Base-by-base conservation (phyloP, 2,888 invertebrate species). In the Teleiodes luculella region DNA sequence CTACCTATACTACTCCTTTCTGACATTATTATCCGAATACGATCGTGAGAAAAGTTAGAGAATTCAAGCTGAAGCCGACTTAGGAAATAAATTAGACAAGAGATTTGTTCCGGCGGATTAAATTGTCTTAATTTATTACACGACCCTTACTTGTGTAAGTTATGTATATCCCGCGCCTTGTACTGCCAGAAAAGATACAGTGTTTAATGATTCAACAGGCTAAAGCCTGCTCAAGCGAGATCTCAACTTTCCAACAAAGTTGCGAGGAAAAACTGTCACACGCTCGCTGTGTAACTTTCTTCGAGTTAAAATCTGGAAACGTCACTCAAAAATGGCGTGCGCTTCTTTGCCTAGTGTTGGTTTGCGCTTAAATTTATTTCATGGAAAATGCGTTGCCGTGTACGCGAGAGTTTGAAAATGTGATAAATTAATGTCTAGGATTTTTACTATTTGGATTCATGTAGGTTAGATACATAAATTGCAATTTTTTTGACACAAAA, bases 81-180 rank as follows among this genome's bases (percentile, higher is more conserved):
- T 67, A 70, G 66, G 63, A 76, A 77, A 82, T 81, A 81, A 80
- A 82, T 82, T 78, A 78, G 74, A 71, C 74, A 68, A 68, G 70
- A 37, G 67, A 82, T 82, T 83, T 80, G 79, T 81, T 75, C 74
- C 67, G 72, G 72, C 60, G 71, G 77, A 82, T 83, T 81, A 80
- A 79, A 79, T 79, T 80, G 80, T 80, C 78, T 72, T 76, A 78
- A 82, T 82, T 82, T 81, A 79, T 81, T 76, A 77, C 64, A 67
- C 61, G 60, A 58, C 65, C 66, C 66, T 57, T 48, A 35, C 57
- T 63, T 37, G 28, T 16, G 16, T 39, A 37, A 49, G 36, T 36
- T 49, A 49, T 37, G 18, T 35, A 16, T 30, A 45, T 28, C 45
- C 47, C n/a, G 6, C 16, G 10, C 14, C 46, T 13, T 16, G 10